Evolutionary conservation across 2,888 invertebrate species (phyloP), one percentile per base, ranked within the genome.

Genomic region (Beris morrisii): DNA sequence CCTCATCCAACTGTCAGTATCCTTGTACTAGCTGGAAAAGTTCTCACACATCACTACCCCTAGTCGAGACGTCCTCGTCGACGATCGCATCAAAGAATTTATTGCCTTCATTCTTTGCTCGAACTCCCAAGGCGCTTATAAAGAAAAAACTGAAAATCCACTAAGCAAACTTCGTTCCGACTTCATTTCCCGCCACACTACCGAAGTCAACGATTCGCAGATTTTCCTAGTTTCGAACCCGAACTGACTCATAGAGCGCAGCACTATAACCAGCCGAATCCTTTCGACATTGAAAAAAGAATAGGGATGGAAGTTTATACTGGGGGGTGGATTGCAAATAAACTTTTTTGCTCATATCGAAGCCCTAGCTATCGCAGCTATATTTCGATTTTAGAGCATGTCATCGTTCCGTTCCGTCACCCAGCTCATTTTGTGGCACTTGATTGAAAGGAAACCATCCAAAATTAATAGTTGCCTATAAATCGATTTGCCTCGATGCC

Each of bases 391-490:
- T 50, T 52, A 61, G 61, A 61, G 61, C 52, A 38, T 52, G 50
- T 64, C 64, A 64, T 64, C 54, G 46, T 28, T 64, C 22, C 54
- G 30, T 64, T 53, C 54, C 54, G 30, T 64, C 53, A 53, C 54
- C 64, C 64, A 54, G 44, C 54, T 64, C 64, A 64, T 54, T 64
- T 64, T 64, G 53, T 53, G 54, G 54, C 54, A 64, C 54, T 64
- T 64, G 64, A 64, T 64, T 64, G 64, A 64, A 64, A 64, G 64
- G 64, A 45, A 64, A 54, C 54, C 64, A 64, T 64, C 54, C 30
- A 64, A 61, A 64, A 64, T 64, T 64, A 64, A 64, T 64, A 64
- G 64, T 52, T 64, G 44, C 54, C 64, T 54, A 64, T 64, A 64
- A 64, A 64, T 64, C 64, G 64, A 64, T 64, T 61, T 50, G 61